These are phyloP conservation scores for Brachypalpus laphriformis DNA, from an alignment of 2,888 invertebrate genomes.

Conservation along the genomic window DNA sequence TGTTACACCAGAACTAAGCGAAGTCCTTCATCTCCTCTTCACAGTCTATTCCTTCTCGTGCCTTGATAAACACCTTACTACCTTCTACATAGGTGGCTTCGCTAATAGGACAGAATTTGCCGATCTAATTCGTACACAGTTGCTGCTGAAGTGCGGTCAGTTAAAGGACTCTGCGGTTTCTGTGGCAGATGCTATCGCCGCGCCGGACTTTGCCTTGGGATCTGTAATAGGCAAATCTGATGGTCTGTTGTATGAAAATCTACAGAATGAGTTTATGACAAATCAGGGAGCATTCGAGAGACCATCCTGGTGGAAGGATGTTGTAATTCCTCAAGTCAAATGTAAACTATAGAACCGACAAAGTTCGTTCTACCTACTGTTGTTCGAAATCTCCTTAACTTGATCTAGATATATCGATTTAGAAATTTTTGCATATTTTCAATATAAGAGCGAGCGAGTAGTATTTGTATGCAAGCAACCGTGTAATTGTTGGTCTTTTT, in stretches of 20 bases:
- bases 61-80: constrained; percentile 88
- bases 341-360: constrained; percentile 79
- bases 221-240: constrained; percentile 93
- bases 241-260: constrained; percentile 88
- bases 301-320: constrained; percentile 89
- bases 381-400: background rate
- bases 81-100: constrained; percentile 86
- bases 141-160: constrained; percentile 87
- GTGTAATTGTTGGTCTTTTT: constrained; percentile 24
- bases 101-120: constrained; percentile 84
- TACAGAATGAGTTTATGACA: constrained; percentile 88
- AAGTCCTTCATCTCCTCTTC: constrained; percentile 84
- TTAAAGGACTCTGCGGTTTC: constrained; percentile 90
- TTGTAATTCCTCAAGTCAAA: constrained; percentile 81
- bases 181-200: constrained; percentile 93
- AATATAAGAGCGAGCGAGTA: background rate
- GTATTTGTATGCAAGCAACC: constrained; percentile 1
- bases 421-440: constrained; percentile 11
- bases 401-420: background rate
- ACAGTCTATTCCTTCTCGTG: constrained; percentile 85
- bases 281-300: constrained; percentile 88
- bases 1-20: constrained; percentile 78
- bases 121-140: constrained; percentile 86
- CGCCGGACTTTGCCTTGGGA: constrained; percentile 94
- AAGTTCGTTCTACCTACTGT: background rate